Percentiles rank a stretch among this genome's conserved stretches.
Conservation (phyloP, 2,113 vertebrate genomes). For the Corvus hawaiiensis region DNA sequence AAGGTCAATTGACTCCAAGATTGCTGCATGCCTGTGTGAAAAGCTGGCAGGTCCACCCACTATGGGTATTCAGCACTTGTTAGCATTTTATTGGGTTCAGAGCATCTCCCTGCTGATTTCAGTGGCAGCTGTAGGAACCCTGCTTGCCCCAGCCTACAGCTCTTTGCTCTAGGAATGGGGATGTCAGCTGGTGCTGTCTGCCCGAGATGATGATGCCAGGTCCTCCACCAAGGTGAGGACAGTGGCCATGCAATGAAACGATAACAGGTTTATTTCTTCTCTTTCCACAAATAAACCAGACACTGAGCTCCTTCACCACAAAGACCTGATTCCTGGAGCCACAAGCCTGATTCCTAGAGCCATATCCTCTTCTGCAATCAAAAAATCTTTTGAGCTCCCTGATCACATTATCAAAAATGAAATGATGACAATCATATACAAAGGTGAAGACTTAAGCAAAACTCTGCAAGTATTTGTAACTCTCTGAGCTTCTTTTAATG, state of each 20-base stretch:
- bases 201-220: not conserved
- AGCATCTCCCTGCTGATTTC: not conserved
- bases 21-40: not conserved
- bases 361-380: not conserved
- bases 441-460: not conserved
- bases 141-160: fast-evolving
- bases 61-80: not conserved
- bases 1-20: not conserved
- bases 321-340: not conserved
- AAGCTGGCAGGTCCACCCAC: not conserved
- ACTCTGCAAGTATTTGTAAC: not conserved
- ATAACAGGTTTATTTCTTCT: fast-evolving
- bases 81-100: not conserved
- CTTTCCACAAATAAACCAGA: not conserved
- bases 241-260: fast-evolving
- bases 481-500: not conserved
- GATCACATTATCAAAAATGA: not conserved
- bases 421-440: not conserved
- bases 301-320: not conserved
- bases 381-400: not conserved
- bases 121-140: not conserved
- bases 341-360: not conserved
- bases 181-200: not conserved
- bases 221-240: not conserved
- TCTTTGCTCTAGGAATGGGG: fast-evolving